Conservation (phyloP, 2,888 invertebrate species). For the Ellobium chinense region DNA sequence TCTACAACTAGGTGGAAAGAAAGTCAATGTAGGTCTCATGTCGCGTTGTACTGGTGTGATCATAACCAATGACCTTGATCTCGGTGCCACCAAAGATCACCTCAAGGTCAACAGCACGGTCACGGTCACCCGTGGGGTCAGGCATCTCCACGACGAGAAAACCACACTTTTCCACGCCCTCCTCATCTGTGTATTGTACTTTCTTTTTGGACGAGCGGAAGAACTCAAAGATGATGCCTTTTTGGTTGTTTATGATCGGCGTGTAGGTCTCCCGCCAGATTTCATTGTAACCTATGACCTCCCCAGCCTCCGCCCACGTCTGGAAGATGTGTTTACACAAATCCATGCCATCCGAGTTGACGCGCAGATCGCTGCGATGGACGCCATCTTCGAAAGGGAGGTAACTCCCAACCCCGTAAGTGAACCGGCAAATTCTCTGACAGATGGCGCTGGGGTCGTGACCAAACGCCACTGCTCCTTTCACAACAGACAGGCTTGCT, state of each 20-base stretch:
- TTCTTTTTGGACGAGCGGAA: constrained; percentile 60
- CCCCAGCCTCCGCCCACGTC: constrained; percentile 71
- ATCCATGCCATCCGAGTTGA: constrained; percentile 69
- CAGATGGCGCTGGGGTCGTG: constrained; percentile 73
- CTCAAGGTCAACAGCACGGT: constrained; percentile 73
- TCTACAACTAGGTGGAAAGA: constrained; percentile 55
- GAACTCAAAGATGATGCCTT: constrained; percentile 74
- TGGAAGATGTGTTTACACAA: constrained; percentile 72
- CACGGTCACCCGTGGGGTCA: constrained; percentile 70
- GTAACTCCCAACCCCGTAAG: constrained; percentile 73
- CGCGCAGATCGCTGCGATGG: constrained; percentile 70
- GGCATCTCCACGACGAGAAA: constrained; percentile 74
- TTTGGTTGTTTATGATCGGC: constrained; percentile 73
- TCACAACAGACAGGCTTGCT: constrained; percentile 71
- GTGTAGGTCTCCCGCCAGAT: constrained; percentile 74
- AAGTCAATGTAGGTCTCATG: constrained; percentile 73
- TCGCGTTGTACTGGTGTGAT: constrained; percentile 70
- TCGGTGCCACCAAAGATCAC: constrained; percentile 74
- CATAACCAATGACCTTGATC: constrained; percentile 72
- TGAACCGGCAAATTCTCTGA: constrained; percentile 72
- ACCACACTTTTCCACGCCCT: constrained; percentile 72
- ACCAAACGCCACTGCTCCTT: constrained; percentile 74
- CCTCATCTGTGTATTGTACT: constrained; percentile 72
- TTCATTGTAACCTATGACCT: constrained; percentile 73
- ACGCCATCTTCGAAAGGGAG: constrained; percentile 69